Conservation (phyloP, 2,797 vertebrate species). For the Hafferia zeledoni region DNA sequence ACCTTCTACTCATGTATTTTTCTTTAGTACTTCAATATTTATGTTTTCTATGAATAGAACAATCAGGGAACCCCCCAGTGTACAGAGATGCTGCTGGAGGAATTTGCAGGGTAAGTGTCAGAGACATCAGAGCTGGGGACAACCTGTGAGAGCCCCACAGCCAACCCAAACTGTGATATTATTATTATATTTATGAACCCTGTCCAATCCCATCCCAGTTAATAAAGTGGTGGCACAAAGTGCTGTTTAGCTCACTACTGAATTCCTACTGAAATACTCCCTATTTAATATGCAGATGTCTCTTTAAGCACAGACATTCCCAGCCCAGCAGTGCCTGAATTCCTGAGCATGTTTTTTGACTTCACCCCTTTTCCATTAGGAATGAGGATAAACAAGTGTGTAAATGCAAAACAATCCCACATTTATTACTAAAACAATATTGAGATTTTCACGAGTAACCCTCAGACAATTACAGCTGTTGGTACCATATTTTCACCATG, state of each 20-base stretch:
- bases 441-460: slow-evolving; percentile 68
- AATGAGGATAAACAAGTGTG: slow-evolving; percentile 57
- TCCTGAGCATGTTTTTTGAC: background rate
- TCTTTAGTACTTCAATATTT: background rate
- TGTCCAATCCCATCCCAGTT: background rate
- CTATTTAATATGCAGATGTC: background rate
- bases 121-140: background rate
- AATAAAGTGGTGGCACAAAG: background rate
- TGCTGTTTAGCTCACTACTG: too few species aligned
- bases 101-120: background rate
- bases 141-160: background rate
- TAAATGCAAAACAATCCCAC: slow-evolving; percentile 63
- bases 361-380: slow-evolving; percentile 24
- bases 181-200: background rate
- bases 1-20: background rate
- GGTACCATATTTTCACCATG: slow-evolving; percentile 72
- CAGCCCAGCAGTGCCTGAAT: background rate
- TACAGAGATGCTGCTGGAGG: background rate
- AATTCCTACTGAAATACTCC: background rate
- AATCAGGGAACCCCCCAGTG: background rate
- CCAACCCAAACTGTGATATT: background rate
- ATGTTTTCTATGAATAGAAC: background rate
- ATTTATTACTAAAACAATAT: slow-evolving; percentile 60
- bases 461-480: slow-evolving; percentile 70
- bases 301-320: background rate